Percentiles rank a stretch among this genome's conserved stretches.
These are phyloP conservation scores for Pachyrhynchus sulphureomaculatus DNA, from an alignment of 1,140 invertebrate genomes.

Conservation along the genomic window DNA sequence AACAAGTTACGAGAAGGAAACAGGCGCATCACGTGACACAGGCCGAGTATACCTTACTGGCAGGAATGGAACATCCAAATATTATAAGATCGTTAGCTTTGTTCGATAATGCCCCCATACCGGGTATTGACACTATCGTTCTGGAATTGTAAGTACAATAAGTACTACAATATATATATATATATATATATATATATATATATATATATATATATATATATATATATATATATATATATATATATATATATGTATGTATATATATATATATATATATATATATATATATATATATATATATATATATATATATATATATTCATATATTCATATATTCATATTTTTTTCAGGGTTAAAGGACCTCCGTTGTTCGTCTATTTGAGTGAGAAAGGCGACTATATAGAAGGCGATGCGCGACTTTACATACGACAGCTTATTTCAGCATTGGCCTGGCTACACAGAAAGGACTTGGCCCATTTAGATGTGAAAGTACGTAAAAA, in stretches of 20 bases:
- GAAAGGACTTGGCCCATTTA: constrained; percentile 69
- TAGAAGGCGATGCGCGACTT: constrained; percentile 65
- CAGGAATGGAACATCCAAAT: constrained; percentile 67
- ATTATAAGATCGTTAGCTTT: constrained; percentile 71
- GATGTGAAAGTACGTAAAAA: constrained; percentile 79
- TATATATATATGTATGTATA: background rate
- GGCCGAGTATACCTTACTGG: constrained; percentile 68
- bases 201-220: too few species aligned
- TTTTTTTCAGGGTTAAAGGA: constrained; percentile 64
- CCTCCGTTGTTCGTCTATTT: constrained; percentile 71
- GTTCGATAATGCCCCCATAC: constrained; percentile 70
- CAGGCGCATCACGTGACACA: constrained; percentile 59
- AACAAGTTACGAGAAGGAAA: constrained; percentile 69
- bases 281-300: too few species aligned
- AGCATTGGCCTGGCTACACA: constrained; percentile 73
- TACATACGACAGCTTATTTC: constrained; percentile 71
- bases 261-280: background rate
- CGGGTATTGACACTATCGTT: constrained; percentile 70
- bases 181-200: too few species aligned
- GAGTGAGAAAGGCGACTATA: constrained; percentile 64
- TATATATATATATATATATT: too few species aligned
- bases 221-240: too few species aligned
- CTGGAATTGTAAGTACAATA: constrained; percentile 72
- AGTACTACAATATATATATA: too few species aligned
- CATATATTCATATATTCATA: too few species aligned